Evolutionary conservation across 2,888 invertebrate species (phyloP).

Genomic region (Ophonus ardosiacus): DNA sequence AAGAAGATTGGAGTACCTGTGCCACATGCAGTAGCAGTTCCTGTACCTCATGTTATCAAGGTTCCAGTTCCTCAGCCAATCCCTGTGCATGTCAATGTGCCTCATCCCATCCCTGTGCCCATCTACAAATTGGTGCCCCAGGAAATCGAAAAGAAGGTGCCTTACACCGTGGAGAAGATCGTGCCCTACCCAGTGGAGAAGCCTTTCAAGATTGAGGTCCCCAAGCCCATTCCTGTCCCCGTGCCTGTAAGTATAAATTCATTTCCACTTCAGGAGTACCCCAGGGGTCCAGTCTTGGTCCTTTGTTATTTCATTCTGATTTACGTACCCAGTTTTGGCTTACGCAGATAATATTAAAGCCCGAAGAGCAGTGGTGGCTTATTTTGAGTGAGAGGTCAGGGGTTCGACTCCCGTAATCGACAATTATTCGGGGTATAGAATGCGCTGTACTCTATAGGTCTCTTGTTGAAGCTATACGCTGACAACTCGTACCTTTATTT

Average conservation of each 20-base stretch:
- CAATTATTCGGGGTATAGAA: too few species aligned
- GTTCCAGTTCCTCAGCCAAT: constrained; percentile 87
- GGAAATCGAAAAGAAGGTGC: constrained; percentile 85
- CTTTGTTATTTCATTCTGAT: too few species aligned
- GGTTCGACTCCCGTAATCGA: too few species aligned
- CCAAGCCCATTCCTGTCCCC: constrained; percentile 85
- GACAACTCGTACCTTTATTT: too few species aligned
- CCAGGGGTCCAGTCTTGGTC: too few species aligned
- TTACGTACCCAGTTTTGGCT: too few species aligned
- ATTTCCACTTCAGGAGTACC: too few species aligned
- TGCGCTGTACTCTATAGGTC: too few species aligned
- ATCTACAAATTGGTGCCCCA: constrained; percentile 86
- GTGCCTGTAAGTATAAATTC: constrained; percentile 72
- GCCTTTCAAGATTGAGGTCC: constrained; percentile 86
- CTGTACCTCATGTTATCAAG: constrained; percentile 84
- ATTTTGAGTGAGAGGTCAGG: background rate
- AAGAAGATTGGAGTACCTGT: constrained; percentile 86
- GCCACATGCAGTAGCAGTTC: constrained; percentile 85
- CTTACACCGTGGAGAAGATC: constrained; percentile 85
- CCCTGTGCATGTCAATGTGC: constrained; percentile 84
- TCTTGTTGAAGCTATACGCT: too few species aligned
- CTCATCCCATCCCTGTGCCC: constrained; percentile 85
- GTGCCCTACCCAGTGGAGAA: constrained; percentile 85
- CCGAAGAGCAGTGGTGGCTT: too few species aligned
- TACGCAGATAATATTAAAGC: too few species aligned